These are phyloP conservation scores for Puntigrus tetrazona DNA, from an alignment of 2,113 vertebrate species.

Conservation along the genomic window DNA sequence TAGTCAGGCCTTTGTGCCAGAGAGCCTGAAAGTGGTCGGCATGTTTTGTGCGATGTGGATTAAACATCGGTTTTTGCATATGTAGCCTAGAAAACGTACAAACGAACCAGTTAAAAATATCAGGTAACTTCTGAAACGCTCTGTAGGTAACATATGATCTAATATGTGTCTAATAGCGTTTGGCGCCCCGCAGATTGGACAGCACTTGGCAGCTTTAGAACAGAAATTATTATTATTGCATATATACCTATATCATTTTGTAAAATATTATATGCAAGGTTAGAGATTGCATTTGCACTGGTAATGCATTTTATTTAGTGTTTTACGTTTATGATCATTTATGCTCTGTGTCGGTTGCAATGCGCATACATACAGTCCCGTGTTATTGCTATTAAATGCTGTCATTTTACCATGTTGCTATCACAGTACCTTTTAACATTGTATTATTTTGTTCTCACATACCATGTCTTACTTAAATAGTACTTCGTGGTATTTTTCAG, in stretches of 20 bases:
- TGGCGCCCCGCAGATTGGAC: neutral
- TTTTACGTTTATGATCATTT: too few relatives aligned
- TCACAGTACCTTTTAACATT: neutral
- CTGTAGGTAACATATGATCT: neutral
- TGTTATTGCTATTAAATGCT: neutral
- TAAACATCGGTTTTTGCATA: neutral
- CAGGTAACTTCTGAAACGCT: neutral
- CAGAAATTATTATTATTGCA: neutral
- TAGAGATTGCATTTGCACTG: neutral
- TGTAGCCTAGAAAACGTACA: neutral
- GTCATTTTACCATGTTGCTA: neutral
- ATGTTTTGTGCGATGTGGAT: neutral
- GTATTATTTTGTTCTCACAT: neutral
- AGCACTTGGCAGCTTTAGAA: neutral
- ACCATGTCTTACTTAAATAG: neutral
- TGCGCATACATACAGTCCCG: neutral
- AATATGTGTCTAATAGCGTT: neutral
- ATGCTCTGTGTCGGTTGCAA: neutral
- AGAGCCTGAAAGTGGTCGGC: neutral
- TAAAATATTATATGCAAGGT: neutral
- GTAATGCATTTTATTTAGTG: neutral
- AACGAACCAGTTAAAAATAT: neutral
- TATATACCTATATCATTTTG: neutral
- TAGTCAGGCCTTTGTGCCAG: neutral
- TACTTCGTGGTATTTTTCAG: neutral